These are phyloP conservation scores for Agonopterix heracliana DNA, from an alignment of 2,888 invertebrate genomes.

Conservation along the genomic window DNA sequence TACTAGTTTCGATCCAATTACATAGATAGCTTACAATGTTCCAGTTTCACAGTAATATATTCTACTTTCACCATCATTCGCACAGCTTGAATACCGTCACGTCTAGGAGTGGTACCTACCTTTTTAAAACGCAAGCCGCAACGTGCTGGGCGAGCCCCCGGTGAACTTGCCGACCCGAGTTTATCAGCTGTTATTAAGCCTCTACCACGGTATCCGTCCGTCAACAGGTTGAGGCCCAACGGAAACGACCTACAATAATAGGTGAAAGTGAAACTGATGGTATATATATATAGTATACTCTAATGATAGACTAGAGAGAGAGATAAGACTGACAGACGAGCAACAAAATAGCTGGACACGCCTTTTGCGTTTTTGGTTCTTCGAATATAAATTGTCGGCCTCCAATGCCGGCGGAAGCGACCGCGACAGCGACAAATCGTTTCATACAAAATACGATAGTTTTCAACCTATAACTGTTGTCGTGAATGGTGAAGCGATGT, in stretches of 20 bases:
- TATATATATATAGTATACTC: too few species aligned
- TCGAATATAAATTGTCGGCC: too few species aligned
- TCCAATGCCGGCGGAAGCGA: too few species aligned
- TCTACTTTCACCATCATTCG: constrained; percentile 9
- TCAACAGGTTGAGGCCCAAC: too few species aligned
- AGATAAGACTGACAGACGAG: too few species aligned
- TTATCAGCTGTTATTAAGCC: constrained; percentile 42
- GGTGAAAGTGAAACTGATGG: too few species aligned
- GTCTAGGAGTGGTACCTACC: background rate
- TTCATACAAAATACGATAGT: background rate
- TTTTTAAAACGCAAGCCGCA: constrained; percentile 5
- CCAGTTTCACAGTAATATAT: background rate
- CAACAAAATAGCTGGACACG: too few species aligned
- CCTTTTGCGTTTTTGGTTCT: too few species aligned
- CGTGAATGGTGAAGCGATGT: background rate
- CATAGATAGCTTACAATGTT: too few species aligned
- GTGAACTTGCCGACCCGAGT: constrained; percentile 45
- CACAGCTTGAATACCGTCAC: constrained; percentile 18
- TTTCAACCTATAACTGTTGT: background rate
- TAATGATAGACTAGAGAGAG: background rate
- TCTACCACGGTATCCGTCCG: constrained; percentile 22
- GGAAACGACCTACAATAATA: too few species aligned
- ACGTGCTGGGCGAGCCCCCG: constrained; percentile 52
- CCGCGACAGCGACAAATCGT: background rate
- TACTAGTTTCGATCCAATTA: too few species aligned